Evolutionary conservation across 2,113 vertebrate genomes (phyloP), one percentile per base, ranked within the genome.

Genomic region (Aramus guarauna): DNA sequence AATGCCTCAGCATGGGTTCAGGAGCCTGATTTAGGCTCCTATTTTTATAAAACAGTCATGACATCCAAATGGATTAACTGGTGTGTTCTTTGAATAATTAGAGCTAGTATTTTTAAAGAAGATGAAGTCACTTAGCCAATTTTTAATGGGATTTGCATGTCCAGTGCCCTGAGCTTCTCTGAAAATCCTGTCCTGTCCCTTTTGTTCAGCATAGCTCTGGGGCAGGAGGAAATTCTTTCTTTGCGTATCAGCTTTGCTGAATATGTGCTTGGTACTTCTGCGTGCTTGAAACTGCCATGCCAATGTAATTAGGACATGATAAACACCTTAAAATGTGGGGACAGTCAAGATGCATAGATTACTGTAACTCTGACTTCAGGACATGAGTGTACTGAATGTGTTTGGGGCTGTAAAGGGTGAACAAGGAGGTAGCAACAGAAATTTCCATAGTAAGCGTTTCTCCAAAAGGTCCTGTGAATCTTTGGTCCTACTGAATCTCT

Each of bases 1-100:
- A 87, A 6, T 85, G 60, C 60, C 53, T 94, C 84, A 66, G 19
- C 53, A 72, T 62, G 69, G 30, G 14, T 53, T 89, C 36, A 53
- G 79, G 58, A 96, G 69, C 60, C 66, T 41, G 34, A 89, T 60
- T 95, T 81, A 94, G 60, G 52, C 43, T 88, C 27, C 89, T 94
- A 29, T 95, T 94, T 94, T 97, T 95, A 68, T 62, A 64, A 94
- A 63, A 6, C 4, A 36, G n/a, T 66, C n/a, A 79, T 91, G 69
- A 55, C 29, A 81, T 89, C 71, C 45, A 83, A 88, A 77, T 69
- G 34, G 73, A 92, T 66, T 83, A 84, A 64, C 52, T 75, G 83
- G 15, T 75, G 5, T 64, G 39, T 78, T 84, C 68, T 60, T 86
- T 95, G 72, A 91, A 77, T 92, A 87, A 87, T 64, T 68, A 43